Evolutionary conservation across 2,113 vertebrate genomes (phyloP).

Genomic region (Ictalurus furcatus): DNA sequence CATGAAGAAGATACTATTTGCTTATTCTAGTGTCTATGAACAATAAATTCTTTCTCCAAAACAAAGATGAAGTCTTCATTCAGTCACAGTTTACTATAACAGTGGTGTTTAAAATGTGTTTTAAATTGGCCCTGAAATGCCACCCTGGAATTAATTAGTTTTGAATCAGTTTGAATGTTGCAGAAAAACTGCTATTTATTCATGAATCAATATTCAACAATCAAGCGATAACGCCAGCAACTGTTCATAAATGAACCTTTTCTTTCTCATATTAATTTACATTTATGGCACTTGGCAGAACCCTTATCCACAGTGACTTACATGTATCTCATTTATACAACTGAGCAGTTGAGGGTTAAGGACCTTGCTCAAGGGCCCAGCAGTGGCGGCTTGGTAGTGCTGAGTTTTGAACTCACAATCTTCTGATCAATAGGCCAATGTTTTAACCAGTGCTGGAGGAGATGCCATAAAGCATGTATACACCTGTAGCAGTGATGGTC

Average conservation of each 20-base stretch:
- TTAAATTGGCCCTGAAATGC: no score
- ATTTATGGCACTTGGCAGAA: no score
- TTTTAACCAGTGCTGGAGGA: background rate
- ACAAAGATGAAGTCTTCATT: background rate
- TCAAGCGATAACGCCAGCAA: background rate
- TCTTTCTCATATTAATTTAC: background rate
- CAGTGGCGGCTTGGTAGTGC: no score
- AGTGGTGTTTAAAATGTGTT: background rate
- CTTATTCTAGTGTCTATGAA: background rate
- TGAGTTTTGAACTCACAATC: no score
- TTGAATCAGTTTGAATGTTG: background rate
- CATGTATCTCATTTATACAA: no score
- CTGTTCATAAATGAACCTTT: background rate
- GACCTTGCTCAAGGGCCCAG: no score
- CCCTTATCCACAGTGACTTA: no score
- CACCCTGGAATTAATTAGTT: background rate
- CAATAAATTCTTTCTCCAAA: background rate
- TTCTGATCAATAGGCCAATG: no score
- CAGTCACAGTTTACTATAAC: background rate
- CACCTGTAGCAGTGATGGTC: background rate
- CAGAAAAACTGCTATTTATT: background rate
- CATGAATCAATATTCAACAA: background rate
- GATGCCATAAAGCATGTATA: background rate
- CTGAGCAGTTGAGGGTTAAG: no score
- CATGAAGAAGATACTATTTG: background rate